phyloP scores from a whole-genome alignment of 2,888 invertebrate species.

The Aromia moschata region DNA sequence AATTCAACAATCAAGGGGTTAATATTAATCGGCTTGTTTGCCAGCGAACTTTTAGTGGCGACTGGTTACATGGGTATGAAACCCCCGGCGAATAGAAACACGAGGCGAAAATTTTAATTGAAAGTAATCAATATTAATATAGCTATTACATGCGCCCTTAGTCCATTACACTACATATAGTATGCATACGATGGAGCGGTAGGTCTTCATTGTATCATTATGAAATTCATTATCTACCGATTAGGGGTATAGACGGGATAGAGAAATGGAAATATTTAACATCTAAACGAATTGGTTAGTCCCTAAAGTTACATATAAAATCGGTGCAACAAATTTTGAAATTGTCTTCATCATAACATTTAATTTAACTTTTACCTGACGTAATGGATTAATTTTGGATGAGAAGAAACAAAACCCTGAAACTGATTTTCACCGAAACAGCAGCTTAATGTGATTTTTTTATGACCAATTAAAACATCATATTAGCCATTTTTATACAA shows the following conservation, averaged over 20 bases:
- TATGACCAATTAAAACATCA: too few relatives aligned
- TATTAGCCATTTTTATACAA: too few relatives aligned
- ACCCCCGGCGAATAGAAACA: conserved; percentile 40
- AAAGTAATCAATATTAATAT: conserved; percentile 61
- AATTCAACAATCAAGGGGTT: conserved; percentile 52
- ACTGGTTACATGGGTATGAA: conserved; percentile 39
- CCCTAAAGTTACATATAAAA: too few relatives aligned
- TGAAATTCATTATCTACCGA: conserved; percentile 12
- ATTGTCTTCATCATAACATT: too few relatives aligned
- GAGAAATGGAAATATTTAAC: too few relatives aligned
- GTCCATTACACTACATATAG: conserved; percentile 44
- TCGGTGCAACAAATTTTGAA: too few relatives aligned
- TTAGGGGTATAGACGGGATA: conserved; percentile 1
- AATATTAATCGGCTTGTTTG: conserved; percentile 59
- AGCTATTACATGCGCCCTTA: conserved; percentile 51
- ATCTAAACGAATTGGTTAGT: too few relatives aligned
- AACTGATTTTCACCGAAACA: too few relatives aligned
- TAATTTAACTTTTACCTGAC: too few relatives aligned
- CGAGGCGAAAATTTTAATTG: conserved; percentile 58
- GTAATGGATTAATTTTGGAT: too few relatives aligned
- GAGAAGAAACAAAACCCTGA: too few relatives aligned
- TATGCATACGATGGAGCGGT: conserved; percentile 27
- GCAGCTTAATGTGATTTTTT: too few relatives aligned
- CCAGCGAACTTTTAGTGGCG: conserved; percentile 55
- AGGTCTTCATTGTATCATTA: conserved; percentile 11